Evolutionary conservation across 2,113 vertebrate species (phyloP).

Genomic region (Oncorhynchus gorbuscha): DNA sequence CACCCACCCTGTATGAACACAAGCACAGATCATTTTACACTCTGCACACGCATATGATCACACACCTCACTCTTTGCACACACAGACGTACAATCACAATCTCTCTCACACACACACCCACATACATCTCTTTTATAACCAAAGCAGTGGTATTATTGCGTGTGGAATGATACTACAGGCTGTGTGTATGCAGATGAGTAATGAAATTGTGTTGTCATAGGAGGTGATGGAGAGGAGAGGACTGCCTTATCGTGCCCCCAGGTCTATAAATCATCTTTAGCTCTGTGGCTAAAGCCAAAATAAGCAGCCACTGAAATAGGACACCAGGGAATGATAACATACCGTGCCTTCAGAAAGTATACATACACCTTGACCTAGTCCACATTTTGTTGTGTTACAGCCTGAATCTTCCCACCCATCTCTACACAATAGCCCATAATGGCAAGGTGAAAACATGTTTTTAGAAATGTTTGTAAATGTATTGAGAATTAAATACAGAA

Average conservation of each 20-base stretch:
- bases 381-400: too few relatives aligned
- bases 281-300: constrained; percentile 38
- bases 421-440: too few relatives aligned
- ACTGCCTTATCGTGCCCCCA: not conserved
- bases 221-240: constrained; percentile 18
- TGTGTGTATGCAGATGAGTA: constrained; percentile 18
- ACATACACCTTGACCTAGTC: too few relatives aligned
- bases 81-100: constrained; percentile 21
- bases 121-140: not conserved
- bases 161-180: not conserved
- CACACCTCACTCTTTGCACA: not conserved
- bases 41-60: constrained; percentile 10
- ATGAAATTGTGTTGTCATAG: constrained; percentile 10
- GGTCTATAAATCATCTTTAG: constrained; percentile 56
- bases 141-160: not conserved
- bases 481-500: too few relatives aligned
- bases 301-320: constrained; percentile 55
- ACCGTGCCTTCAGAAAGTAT: not conserved
- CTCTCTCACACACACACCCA: not conserved
- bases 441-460: too few relatives aligned
- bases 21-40: not conserved
- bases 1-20: not conserved
- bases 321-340: constrained; percentile 58
- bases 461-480: too few relatives aligned
- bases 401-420: too few relatives aligned